Conservation (phyloP, 1,140 invertebrate genomes). For the Achatina immaculata region DNA sequence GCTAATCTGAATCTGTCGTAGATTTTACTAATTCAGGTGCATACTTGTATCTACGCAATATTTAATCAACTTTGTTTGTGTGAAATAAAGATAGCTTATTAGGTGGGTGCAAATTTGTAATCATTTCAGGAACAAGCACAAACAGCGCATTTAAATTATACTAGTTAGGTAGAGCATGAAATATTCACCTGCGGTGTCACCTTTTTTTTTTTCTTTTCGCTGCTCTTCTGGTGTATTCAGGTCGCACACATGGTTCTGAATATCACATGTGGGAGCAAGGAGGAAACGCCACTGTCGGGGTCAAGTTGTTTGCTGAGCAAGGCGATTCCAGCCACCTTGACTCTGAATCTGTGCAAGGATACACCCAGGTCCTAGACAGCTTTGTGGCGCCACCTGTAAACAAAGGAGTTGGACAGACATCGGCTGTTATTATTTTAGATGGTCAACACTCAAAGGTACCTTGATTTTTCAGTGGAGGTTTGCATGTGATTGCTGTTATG, state of each 20-base stretch:
- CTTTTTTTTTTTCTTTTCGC: too few relatives aligned
- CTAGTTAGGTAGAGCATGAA: too few relatives aligned
- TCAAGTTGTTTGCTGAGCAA: slow-evolving; percentile 86
- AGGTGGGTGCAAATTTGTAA: too few relatives aligned
- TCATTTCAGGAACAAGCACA: too few relatives aligned
- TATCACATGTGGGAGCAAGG: slow-evolving; percentile 86
- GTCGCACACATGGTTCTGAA: slow-evolving; percentile 85
- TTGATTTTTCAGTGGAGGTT: slow-evolving; percentile 46
- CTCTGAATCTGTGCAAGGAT: slow-evolving; percentile 71
- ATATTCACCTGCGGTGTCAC: too few relatives aligned
- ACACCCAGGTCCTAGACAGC: slow-evolving; percentile 81
- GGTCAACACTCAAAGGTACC: slow-evolving; percentile 88
- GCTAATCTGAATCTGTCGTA: too few relatives aligned
- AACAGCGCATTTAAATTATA: too few relatives aligned
- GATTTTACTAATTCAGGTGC: too few relatives aligned
- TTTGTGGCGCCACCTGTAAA: slow-evolving; percentile 84
- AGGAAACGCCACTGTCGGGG: slow-evolving; percentile 79
- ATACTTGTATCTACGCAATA: too few relatives aligned
- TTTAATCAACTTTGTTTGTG: too few relatives aligned
- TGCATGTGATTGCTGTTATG: too few relatives aligned
- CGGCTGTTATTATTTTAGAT: slow-evolving; percentile 89
- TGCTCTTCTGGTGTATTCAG: slow-evolving; percentile 75
- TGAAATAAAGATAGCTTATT: too few relatives aligned
- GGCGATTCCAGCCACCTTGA: slow-evolving; percentile 82
- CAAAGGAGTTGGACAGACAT: slow-evolving; percentile 82